A percentile compares a stretch with the other conserved stretches of the same genome.
Conservation (phyloP, 2,888 invertebrate species). For the Macrosiphum euphorbiae region DNA sequence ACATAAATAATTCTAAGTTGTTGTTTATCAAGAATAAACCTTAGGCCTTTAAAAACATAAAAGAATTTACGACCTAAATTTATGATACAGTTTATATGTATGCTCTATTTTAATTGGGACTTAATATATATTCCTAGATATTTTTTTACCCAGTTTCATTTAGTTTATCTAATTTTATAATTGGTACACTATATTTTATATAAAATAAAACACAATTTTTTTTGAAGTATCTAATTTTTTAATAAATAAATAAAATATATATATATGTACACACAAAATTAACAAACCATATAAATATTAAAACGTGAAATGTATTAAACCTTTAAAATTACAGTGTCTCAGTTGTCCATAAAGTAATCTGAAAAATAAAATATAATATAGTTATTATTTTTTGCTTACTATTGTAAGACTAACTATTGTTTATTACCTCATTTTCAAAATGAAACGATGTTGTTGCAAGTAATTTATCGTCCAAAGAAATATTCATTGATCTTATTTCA, state of each 20-base stretch:
- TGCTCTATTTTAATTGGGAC: too few species aligned
- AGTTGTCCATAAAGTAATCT: constrained; percentile 51
- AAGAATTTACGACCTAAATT: too few species aligned
- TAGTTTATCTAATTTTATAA: background rate
- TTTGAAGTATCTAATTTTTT: background rate
- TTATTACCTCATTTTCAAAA: constrained; percentile 41
- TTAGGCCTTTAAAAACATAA: too few species aligned
- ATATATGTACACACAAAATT: background rate
- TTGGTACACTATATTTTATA: background rate
- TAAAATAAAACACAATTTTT: background rate
- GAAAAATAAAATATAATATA: constrained; percentile 9
- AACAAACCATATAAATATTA: background rate
- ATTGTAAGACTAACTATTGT: background rate
- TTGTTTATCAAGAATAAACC: too few species aligned
- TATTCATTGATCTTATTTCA: constrained; percentile 50
- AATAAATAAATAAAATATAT: background rate
- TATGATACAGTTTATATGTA: too few species aligned
- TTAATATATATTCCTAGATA: too few species aligned
- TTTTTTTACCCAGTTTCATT: background rate
- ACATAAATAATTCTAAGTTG: too few species aligned
- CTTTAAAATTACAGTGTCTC: background rate
- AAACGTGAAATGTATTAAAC: background rate
- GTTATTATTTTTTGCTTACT: background rate
- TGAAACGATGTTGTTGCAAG: constrained; percentile 50
- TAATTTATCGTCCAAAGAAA: constrained; percentile 47